Percentiles rank a stretch among this genome's conserved stretches.
phyloP scores from a whole-genome alignment of 2,113 vertebrate species.

The Perca flavescens region DNA sequence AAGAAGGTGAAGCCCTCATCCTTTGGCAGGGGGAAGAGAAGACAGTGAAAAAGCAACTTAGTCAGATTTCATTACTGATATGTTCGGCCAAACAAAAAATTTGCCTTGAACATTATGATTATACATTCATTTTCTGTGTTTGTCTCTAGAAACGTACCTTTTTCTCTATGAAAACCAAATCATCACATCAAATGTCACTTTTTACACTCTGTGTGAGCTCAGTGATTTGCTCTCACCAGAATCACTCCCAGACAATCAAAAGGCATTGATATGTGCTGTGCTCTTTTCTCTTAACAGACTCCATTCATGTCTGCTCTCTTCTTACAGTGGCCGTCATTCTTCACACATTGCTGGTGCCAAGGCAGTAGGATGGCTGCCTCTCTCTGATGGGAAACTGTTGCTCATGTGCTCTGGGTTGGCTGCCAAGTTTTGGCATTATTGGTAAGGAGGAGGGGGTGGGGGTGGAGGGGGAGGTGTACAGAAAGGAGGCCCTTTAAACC shows the following conservation, averaged over 20 bases:
- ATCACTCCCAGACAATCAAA: slow-evolving; percentile 55
- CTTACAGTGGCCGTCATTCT: slow-evolving; percentile 82
- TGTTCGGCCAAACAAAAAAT: not conserved
- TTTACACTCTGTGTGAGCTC: slow-evolving; percentile 1
- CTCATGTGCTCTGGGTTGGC: slow-evolving; percentile 77
- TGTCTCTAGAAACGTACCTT: not conserved
- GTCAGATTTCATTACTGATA: slow-evolving; percentile 55
- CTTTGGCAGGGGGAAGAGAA: slow-evolving; percentile 63
- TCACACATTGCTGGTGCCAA: slow-evolving; percentile 80
- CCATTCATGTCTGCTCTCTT: slow-evolving; percentile 79
- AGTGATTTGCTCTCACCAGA: slow-evolving; percentile 39
- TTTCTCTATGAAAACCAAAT: not conserved
- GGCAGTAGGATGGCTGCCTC: slow-evolving; percentile 77
- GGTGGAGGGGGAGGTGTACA: slow-evolving; percentile 35
- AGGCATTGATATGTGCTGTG: slow-evolving; percentile 57
- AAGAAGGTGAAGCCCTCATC: slow-evolving; percentile 83
- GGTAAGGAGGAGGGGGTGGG: slow-evolving; percentile 36
- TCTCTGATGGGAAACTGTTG: slow-evolving; percentile 86
- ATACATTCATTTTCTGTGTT: not conserved
- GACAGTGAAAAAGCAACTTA: slow-evolving; percentile 49
- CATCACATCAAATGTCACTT: not conserved
- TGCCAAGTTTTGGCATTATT: slow-evolving; percentile 87
- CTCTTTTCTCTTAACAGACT: slow-evolving; percentile 52
- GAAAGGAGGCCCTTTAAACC: slow-evolving; percentile 81
- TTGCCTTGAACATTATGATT: not conserved